Conservation (phyloP, 2,888 invertebrate species). For the Drosophila barbarae region DNA sequence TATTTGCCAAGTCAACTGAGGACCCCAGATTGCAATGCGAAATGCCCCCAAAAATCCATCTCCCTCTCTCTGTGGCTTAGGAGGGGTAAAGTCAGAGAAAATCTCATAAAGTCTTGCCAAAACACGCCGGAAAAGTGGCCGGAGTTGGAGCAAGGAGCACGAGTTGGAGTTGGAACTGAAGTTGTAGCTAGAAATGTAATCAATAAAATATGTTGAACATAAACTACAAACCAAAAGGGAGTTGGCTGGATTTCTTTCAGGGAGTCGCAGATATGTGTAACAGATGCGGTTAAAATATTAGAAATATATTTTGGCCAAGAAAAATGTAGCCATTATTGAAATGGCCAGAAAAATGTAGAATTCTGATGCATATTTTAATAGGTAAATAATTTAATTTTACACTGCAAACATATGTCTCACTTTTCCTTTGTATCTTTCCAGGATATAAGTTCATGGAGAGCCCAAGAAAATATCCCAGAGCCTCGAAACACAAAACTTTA, state of each 20-base stretch:
- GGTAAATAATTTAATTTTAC: background rate
- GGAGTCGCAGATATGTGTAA: background rate
- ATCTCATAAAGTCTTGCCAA: conserved; percentile 71
- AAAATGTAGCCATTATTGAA: background rate
- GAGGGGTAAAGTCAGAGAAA: conserved; percentile 44
- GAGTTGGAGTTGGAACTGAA: conserved; percentile 11
- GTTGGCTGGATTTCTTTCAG: conserved; percentile 6
- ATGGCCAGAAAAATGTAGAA: background rate
- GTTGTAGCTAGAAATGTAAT: conserved; percentile 55
- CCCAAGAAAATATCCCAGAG: background rate
- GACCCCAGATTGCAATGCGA: conserved; percentile 28
- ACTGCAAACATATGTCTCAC: background rate
- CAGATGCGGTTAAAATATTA: background rate
- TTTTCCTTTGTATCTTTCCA: too few species aligned
- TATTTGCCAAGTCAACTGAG: conserved; percentile 65
- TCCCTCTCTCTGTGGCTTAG: background rate
- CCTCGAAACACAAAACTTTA: conserved; percentile 17
- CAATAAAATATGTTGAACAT: conserved; percentile 69
- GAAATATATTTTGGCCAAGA: background rate
- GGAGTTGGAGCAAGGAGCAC: conserved; percentile 8
- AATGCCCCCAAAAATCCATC: conserved; percentile 26
- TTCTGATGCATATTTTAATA: background rate
- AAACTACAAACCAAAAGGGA: conserved; percentile 44
- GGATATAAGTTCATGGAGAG: background rate
- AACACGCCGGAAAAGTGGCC: conserved; percentile 49